A percentile compares a stretch with the other conserved stretches of the same genome.
Evolutionary conservation across 2,797 vertebrate species (phyloP).

Genomic region (Myioborus melanocephalus): DNA sequence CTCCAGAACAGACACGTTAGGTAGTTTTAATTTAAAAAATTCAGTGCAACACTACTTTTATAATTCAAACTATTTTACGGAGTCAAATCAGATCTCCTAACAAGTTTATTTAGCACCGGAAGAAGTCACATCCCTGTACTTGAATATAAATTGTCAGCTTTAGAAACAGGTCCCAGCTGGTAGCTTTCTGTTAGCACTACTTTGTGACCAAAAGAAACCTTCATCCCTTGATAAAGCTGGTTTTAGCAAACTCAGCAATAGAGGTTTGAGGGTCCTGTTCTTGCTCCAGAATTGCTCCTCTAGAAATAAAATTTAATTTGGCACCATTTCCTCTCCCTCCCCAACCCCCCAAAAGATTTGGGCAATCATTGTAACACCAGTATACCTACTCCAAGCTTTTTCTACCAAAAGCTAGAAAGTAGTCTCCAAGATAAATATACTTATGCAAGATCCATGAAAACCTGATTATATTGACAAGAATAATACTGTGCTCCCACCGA

Average conservation of each 20-base stretch:
- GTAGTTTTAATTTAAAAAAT: background rate
- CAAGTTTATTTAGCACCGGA: background rate
- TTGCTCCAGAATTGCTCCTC: background rate
- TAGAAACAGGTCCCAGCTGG: background rate
- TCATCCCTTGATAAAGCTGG: background rate
- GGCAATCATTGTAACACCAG: background rate
- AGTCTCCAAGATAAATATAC: background rate
- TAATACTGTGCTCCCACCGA: background rate
- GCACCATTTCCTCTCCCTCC: background rate
- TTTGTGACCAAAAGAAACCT: background rate
- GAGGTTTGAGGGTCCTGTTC: background rate
- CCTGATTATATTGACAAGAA: background rate
- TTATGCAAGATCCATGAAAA: background rate
- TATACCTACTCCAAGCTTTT: background rate
- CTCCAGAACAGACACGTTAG: background rate
- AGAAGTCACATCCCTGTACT: background rate
- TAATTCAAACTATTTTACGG: background rate
- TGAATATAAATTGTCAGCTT: background rate
- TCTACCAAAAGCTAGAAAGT: background rate
- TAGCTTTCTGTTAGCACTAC: background rate
- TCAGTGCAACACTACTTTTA: background rate
- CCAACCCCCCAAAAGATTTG: background rate
- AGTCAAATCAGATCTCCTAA: background rate
- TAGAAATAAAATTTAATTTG: background rate
- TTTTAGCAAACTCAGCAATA: background rate